Conservation (phyloP, 1,140 invertebrate genomes). For the Ips typographus region DNA sequence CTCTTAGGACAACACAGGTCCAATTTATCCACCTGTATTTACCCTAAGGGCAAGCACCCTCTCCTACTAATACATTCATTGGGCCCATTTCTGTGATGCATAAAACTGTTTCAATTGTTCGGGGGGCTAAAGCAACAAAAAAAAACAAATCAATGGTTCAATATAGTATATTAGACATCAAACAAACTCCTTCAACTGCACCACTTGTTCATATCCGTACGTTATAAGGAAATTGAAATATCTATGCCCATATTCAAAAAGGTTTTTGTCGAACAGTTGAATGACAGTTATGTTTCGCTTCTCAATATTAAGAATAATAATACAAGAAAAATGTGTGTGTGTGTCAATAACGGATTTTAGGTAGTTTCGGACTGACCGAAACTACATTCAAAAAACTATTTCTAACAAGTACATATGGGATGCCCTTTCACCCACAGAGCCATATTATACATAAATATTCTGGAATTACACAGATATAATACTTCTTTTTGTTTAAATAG, state of each 20-base stretch:
- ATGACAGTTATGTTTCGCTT: conserved; percentile 39
- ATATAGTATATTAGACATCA: conserved; percentile 43
- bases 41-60: not conserved
- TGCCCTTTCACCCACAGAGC: conserved; percentile 50
- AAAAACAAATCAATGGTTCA: conserved; percentile 39
- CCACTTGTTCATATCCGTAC: conserved; percentile 21
- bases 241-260: conserved; percentile 27
- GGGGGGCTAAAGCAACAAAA: not conserved
- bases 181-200: conserved; percentile 48
- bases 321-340: conserved; percentile 40
- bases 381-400: conserved; percentile 40
- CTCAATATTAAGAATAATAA: conserved; percentile 22
- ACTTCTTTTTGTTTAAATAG: not conserved
- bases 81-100: not conserved
- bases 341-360: conserved; percentile 34
- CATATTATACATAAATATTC: conserved; percentile 44
- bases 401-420: conserved; percentile 44
- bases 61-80: not conserved
- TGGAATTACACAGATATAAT: conserved; percentile 43
- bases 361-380: too few species aligned
- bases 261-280: conserved; percentile 44
- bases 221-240: conserved; percentile 13
- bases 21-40: conserved; percentile 5
- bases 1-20: not conserved
- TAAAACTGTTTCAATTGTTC: not conserved